phyloP scores from a whole-genome alignment of 2,113 vertebrate genomes.

The Microcebus tavaratra region DNA sequence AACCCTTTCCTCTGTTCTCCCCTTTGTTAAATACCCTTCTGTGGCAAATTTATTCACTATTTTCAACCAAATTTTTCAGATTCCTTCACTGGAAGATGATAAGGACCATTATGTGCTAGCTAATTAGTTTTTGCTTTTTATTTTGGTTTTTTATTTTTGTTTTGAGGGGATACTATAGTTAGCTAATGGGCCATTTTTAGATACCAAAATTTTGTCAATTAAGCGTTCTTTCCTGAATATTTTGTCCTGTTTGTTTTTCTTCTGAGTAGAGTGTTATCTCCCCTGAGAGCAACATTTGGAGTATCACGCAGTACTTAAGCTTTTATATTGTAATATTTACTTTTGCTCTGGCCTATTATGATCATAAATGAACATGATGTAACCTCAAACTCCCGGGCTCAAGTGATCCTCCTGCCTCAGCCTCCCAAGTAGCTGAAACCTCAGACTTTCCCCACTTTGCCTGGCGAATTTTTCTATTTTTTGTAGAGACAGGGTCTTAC shows the following conservation, averaged over 20 bases:
- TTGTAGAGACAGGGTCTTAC: too few species aligned
- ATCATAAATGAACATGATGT: background rate
- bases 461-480: too few species aligned
- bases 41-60: background rate
- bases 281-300: background rate
- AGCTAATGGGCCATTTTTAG: background rate
- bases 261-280: background rate
- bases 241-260: background rate
- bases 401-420: too few species aligned
- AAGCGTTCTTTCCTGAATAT: background rate
- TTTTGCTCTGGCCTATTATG: background rate
- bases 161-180: background rate
- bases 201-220: background rate
- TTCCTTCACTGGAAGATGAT: background rate
- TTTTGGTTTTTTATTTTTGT: conserved; percentile 11
- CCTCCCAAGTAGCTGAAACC: too few species aligned
- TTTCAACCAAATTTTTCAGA: background rate
- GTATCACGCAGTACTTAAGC: background rate
- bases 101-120: conserved; percentile 12
- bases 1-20: background rate
- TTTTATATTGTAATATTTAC: background rate
- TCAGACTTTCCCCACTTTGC: too few species aligned
- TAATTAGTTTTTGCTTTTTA: background rate
- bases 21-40: background rate
- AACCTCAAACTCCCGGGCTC: too few species aligned